phyloP scores from a whole-genome alignment of 2,888 invertebrate genomes.

The Trichopoda pennipes region DNA sequence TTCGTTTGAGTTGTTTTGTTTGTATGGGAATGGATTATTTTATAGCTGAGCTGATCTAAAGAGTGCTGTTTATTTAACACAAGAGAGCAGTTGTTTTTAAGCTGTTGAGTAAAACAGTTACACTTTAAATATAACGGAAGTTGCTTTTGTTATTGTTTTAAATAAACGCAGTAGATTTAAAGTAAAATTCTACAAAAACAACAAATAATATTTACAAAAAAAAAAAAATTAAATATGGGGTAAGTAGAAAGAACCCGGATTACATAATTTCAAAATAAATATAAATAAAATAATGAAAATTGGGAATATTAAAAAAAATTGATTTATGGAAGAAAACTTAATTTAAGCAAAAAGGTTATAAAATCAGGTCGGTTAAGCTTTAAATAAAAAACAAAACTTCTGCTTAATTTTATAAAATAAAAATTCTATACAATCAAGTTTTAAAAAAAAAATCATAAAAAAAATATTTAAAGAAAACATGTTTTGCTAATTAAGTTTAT shows the following conservation, averaged over 20 bases:
- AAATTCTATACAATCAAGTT: neutral
- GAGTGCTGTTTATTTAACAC: slow-evolving; percentile 37
- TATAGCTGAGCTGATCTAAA: slow-evolving; percentile 62
- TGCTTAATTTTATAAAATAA: neutral
- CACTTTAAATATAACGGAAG: neutral
- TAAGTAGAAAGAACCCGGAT: slow-evolving; percentile 38
- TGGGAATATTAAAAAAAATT: neutral
- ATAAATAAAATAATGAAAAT: neutral
- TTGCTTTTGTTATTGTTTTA: slow-evolving; percentile 10
- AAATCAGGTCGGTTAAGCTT: neutral
- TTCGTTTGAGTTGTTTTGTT: slow-evolving; percentile 41
- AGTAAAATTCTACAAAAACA: neutral
- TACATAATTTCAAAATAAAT: neutral
- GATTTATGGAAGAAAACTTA: too few species aligned
- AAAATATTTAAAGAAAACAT: neutral
- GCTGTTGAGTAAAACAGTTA: slow-evolving; percentile 62
- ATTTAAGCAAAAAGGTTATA: neutral
- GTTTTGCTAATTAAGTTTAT: neutral
- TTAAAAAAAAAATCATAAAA: too few species aligned
- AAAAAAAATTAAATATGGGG: slow-evolving; percentile 10
- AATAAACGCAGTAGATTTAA: slow-evolving; percentile 30
- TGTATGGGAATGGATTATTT: slow-evolving; percentile 40
- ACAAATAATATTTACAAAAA: slow-evolving; percentile 12
- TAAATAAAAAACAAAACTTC: neutral
- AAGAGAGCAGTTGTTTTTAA: slow-evolving; percentile 67